Base-by-base conservation (phyloP, 2,797 vertebrate species). In the Hippoglossus hippoglossus region DNA sequence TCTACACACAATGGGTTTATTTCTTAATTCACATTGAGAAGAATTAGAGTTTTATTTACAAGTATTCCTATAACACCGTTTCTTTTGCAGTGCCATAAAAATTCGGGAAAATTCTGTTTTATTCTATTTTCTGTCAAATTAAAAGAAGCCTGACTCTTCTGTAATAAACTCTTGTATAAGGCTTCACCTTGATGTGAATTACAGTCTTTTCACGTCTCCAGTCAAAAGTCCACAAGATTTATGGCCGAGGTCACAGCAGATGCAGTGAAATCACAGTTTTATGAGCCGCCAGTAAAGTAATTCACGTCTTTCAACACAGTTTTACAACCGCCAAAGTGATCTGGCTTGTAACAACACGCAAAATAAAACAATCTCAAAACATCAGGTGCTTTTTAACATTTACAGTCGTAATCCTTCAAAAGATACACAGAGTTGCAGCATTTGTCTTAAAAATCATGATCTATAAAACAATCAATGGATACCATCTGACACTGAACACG, bases 401-500 rank as follows among this genome's bases (percentile, higher is more conserved):
- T 49, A 19, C 18, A 10, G 2, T 12, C 28, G 6, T 2, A 28
- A 46, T 46, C 19, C n/a, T 41, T 1, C 50, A 53, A 22, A 5
- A 21, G 6, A 54, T 65, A n/a, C 53, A 60, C 2, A 22, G 6
- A 60, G 11, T 60, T 9, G 36, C 16, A 71, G 9, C 2, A 28
- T n/a, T 47, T 47, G 11, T n/a, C 22, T 56, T 5, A 31, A n/a
- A 28, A 51, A 59, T 2, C 18, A 15, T 52, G 22, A 54, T 26
- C 55, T 15, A 19, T 56, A 49, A 63, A 50, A 39, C n/a, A 21
- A 41, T 60, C n/a, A 77, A 10, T 75, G 34, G 49, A 79, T 70
- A 70, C 52, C 57, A 81, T 26, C 24, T 67, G 55, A 81, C 52
- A 74, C 36, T 25, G 11, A 25, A n/a, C 26, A 75, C 4, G n/a